Evolutionary conservation across 1,140 invertebrate genomes (phyloP), one percentile per base, ranked within the genome.

Genomic region (Calliopsis andreniformis): DNA sequence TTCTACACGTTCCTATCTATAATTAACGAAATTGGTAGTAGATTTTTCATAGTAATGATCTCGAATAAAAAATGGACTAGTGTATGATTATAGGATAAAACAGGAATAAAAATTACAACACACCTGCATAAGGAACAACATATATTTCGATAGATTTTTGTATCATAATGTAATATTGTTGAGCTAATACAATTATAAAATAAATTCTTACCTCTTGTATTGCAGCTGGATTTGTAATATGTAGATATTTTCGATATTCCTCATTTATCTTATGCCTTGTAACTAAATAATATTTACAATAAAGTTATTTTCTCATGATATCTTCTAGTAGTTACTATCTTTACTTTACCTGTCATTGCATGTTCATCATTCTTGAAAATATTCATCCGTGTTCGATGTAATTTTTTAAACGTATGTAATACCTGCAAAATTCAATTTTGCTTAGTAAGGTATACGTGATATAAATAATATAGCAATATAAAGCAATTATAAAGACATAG

Each of bases 261-360:
- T 94, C 92, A 87, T 95, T 95, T 67, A 96, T 95, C 88, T 93
- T 94, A 23, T 89, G 59, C 86, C 95, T 93, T 6, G 91, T 91
- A 77, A 85, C 92, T 93, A 83, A 84, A 80, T 30, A 51, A 64
- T 14, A 82, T 56, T 32, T 51, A 51, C 64, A 16, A 62, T 79
- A 28, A n/a, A 58, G 56, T 76, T 69, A 51, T 5, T 49, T 18
- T 18, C 73, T 47, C 2, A 79, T 35, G 42, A 51, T 67, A 51
- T 35, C 51, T 70, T 45, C 16, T 14, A 51, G 53, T 14, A 47
- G 18, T 47, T 30, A 43, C 10, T 30, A 47, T 73, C n/a, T 61
- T 72, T 30, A 68, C 61, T 51, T 88, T 88, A 93, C 94, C 91
- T 83, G 89, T 82, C 63, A 96, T 90, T 8, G 95, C 94, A 81